Evolutionary conservation across 2,797 vertebrate genomes (phyloP).

Genomic region (Bradypodion pumilum): DNA sequence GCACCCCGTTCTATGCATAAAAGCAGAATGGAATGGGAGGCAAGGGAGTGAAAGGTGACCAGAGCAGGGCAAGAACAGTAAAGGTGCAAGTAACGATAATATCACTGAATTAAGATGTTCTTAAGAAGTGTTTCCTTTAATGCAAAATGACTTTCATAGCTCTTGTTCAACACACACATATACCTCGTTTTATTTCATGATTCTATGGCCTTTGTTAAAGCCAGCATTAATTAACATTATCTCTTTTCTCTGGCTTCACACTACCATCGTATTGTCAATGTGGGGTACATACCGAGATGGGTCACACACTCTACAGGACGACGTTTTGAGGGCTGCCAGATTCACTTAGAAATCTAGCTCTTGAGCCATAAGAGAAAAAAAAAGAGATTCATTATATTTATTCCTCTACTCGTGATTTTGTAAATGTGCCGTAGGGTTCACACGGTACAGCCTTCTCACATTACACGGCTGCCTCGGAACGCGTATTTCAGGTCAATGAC

Average conservation of each 20-base stretch:
- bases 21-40: background rate
- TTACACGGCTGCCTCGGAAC: background rate
- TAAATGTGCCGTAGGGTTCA: too few relatives aligned
- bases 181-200: too few relatives aligned
- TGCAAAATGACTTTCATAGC: background rate
- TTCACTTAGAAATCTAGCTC: background rate
- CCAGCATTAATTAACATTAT: background rate
- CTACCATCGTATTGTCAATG: background rate
- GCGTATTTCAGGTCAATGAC: background rate
- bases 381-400: background rate
- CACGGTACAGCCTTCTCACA: too few relatives aligned
- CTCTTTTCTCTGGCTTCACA: too few relatives aligned
- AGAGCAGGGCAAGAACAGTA: too few relatives aligned
- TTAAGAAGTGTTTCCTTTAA: background rate
- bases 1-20: background rate
- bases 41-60: too few relatives aligned
- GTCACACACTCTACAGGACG: background rate
- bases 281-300: background rate
- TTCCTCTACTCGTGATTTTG: background rate
- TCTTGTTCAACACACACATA: too few relatives aligned
- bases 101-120: too few relatives aligned
- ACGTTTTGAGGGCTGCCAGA: background rate
- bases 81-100: background rate
- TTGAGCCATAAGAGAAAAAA: too few relatives aligned
- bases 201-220: too few relatives aligned